These are phyloP conservation scores for Harpagoxenus sublaevis DNA, from an alignment of 2,888 invertebrate genomes.

Conservation along the genomic window DNA sequence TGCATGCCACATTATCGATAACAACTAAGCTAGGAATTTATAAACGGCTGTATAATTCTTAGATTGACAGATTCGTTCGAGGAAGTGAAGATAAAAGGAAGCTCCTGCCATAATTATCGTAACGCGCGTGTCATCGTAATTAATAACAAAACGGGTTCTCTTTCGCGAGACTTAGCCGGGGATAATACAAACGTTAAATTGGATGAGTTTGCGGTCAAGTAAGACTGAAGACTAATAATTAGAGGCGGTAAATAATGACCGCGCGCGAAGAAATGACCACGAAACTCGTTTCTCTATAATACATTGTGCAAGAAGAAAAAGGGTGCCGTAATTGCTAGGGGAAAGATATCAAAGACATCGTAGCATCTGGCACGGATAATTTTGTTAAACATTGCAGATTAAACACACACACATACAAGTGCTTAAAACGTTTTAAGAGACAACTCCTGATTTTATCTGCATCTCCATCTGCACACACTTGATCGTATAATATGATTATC, in stretches of 20 bases:
- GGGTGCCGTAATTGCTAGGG: constrained; percentile 5
- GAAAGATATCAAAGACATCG: not conserved
- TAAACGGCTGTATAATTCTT: constrained; percentile 2
- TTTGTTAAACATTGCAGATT: not conserved
- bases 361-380: not conserved
- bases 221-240: constrained; percentile 19
- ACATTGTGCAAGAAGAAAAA: not conserved
- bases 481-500: not conserved
- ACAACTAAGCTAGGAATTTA: not conserved
- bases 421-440: not conserved
- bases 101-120: constrained; percentile 4
- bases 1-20: constrained; percentile 29
- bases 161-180: not conserved
- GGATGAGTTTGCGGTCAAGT: constrained; percentile 13
- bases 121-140: constrained; percentile 28
- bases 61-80: not conserved
- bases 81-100: not conserved
- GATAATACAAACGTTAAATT: constrained; percentile 21
- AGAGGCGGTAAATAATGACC: constrained; percentile 37
- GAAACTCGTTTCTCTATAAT: constrained; percentile 6
- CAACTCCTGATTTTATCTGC: not conserved
- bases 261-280: not conserved
- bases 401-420: not conserved
- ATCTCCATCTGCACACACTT: not conserved
- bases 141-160: constrained; percentile 21